These are phyloP conservation scores for Holacanthus passer DNA, from an alignment of 2,113 vertebrate genomes.

Conservation along the genomic window DNA sequence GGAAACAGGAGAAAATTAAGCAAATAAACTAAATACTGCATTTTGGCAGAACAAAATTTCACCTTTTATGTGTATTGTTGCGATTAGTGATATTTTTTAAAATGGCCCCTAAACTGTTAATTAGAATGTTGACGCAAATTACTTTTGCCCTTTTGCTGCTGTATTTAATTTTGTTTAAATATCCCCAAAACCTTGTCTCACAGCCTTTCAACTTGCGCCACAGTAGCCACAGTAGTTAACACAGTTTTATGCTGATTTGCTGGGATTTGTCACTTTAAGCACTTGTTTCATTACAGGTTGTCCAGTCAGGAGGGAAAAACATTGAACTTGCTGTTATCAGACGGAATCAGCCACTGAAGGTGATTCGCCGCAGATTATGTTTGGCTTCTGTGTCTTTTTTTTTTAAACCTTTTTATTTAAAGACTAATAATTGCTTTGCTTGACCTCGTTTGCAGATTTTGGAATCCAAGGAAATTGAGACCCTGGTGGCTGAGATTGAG, in stretches of 20 bases:
- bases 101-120: not conserved
- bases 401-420: not conserved
- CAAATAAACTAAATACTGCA: not conserved
- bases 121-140: not conserved
- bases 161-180: not conserved
- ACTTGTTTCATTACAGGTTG: conserved; percentile 68
- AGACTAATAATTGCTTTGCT: conserved; percentile 15
- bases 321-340: conserved; percentile 86
- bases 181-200: not conserved
- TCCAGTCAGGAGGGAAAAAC: conserved; percentile 89
- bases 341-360: conserved; percentile 87
- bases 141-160: not conserved
- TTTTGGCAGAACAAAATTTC: not conserved
- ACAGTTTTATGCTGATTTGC: not conserved
- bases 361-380: conserved; percentile 43
- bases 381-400: not conserved
- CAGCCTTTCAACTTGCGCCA: not conserved
- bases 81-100: not conserved
- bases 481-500: conserved; percentile 85
- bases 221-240: not conserved
- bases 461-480: conserved; percentile 88
- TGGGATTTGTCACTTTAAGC: not conserved
- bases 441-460: conserved; percentile 82
- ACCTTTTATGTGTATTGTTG: not conserved
- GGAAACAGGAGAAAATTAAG: not conserved